Conservation (phyloP, 2,113 vertebrate species). For the Aviceda subcristata region DNA sequence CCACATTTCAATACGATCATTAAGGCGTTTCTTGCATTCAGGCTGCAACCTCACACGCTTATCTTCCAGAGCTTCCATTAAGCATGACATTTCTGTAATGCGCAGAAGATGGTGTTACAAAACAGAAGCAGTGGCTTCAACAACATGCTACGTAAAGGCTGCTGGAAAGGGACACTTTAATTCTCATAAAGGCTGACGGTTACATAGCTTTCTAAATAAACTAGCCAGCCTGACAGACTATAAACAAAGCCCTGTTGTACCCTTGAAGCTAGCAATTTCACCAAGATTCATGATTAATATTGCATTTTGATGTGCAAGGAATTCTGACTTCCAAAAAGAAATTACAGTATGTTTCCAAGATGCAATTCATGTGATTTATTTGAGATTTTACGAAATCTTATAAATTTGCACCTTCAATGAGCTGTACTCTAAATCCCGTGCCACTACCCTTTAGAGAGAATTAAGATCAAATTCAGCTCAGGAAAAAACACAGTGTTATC, state of each 20-base stretch:
- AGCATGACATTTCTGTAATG: constrained; percentile 92
- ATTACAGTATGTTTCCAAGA: neutral
- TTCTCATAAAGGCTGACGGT: neutral
- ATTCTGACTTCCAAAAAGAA: neutral
- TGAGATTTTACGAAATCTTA: neutral
- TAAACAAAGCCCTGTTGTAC: neutral
- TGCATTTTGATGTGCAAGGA: neutral
- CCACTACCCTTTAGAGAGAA: neutral
- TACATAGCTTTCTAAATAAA: neutral
- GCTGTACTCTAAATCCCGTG: neutral
- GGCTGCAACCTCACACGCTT: constrained; percentile 95
- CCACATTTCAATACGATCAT: constrained; percentile 99
- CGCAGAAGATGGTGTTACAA: neutral
- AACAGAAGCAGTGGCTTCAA: neutral
- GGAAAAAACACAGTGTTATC: neutral
- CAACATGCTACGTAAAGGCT: neutral
- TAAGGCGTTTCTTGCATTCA: constrained; percentile 96
- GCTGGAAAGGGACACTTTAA: neutral
- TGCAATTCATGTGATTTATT: neutral
- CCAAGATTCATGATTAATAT: neutral
- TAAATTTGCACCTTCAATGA: neutral
- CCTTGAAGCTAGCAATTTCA: neutral
- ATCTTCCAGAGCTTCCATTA: constrained; percentile 95
- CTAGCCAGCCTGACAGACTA: neutral
- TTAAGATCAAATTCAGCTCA: neutral